These are phyloP conservation scores for Chorisops tibialis DNA, from an alignment of 2,888 invertebrate genomes.

Conservation along the genomic window DNA sequence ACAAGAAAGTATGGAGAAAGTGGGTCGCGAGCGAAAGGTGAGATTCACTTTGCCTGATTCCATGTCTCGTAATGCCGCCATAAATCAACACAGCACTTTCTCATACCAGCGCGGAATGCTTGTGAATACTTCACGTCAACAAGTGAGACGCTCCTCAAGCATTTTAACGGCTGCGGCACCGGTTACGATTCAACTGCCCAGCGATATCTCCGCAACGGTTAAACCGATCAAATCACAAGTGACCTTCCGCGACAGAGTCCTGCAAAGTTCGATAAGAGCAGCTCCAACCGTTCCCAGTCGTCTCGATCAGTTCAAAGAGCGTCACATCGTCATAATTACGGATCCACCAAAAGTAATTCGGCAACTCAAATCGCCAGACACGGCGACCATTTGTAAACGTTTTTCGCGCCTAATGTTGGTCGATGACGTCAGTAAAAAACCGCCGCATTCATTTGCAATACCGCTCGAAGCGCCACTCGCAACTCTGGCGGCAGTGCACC, in stretches of 20 bases:
- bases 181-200: neutral
- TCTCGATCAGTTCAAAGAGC: slow-evolving; percentile 6
- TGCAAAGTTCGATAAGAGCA: neutral
- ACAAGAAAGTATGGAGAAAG: neutral
- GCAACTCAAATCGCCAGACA: neutral
- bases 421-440: neutral
- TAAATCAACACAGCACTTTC: neutral
- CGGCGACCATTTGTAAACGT: slow-evolving; percentile 2
- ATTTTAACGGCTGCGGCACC: neutral
- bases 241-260: neutral
- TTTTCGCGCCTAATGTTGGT: slow-evolving; percentile 22
- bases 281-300: neutral
- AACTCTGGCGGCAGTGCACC: neutral
- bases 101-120: slow-evolving; percentile 1
- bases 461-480: slow-evolving; percentile 8
- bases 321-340: slow-evolving; percentile 16
- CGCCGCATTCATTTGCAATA: neutral
- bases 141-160: neutral
- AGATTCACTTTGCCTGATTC: slow-evolving; percentile 14
- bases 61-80: neutral
- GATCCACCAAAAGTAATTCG: neutral
- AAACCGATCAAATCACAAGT: neutral
- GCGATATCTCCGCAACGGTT: neutral
- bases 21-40: slow-evolving; percentile 14
- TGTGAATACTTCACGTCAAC: neutral